These are phyloP conservation scores for Sinhomidia bicolor DNA, from an alignment of 2,888 invertebrate species.

Conservation along the genomic window DNA sequence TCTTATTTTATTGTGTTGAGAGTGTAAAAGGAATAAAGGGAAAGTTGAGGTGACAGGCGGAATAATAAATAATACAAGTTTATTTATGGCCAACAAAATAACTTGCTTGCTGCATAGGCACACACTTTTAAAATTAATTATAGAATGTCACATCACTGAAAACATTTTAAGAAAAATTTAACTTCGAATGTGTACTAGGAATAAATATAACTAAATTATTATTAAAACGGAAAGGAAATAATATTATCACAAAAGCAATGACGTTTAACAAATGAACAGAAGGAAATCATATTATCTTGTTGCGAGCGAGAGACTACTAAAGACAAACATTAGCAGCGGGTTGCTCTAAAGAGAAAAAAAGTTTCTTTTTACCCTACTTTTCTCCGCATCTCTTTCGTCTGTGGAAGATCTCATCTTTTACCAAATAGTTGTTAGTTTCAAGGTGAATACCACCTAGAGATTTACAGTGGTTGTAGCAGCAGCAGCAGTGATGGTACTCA, in stretches of 20 bases:
- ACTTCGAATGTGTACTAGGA: too few species aligned
- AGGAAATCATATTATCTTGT: too few species aligned
- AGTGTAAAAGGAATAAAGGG: slow-evolving; percentile 56
- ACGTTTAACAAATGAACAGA: too few species aligned
- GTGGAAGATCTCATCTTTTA: background rate
- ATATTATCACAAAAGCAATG: too few species aligned
- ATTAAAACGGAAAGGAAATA: too few species aligned
- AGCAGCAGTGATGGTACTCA: background rate
- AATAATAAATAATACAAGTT: slow-evolving; percentile 59
- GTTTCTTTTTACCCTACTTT: background rate
- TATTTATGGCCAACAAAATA: background rate
- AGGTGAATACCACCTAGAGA: background rate
- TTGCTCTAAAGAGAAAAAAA: background rate
- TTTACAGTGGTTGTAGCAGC: background rate
- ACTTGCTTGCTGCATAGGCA: slow-evolving; percentile 3
- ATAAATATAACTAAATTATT: too few species aligned
- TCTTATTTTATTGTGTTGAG: background rate
- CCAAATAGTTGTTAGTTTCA: background rate
- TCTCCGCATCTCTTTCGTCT: background rate
- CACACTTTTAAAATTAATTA: too few species aligned
- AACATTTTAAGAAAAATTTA: background rate
- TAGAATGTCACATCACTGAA: background rate
- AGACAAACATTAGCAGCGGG: too few species aligned
- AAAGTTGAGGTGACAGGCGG: slow-evolving; percentile 63
- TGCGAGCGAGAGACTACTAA: too few species aligned